Evolutionary conservation across 1,140 invertebrate species (phyloP).

Genomic region (Meloidogyne exigua): DNA sequence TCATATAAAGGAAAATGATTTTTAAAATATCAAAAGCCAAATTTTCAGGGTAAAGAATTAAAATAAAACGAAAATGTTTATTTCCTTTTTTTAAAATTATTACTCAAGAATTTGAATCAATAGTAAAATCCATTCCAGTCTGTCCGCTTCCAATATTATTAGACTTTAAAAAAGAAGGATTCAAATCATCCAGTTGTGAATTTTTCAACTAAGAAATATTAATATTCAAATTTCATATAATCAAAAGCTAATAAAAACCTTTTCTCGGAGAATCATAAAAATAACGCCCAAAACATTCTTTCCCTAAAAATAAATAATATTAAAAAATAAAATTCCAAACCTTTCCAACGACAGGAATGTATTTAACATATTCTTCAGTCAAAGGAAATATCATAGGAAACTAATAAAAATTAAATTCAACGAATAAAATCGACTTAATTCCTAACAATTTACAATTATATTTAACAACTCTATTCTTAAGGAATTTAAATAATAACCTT

Average conservation of each 20-base stretch:
- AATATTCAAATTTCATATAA: background rate
- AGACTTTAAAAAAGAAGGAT: background rate
- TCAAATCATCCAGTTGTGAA: conserved; percentile 16
- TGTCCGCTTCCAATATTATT: background rate
- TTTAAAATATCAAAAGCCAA: too few relatives aligned
- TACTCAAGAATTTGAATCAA: conserved; percentile 27
- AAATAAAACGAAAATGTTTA: too few relatives aligned
- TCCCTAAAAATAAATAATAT: conserved; percentile 13
- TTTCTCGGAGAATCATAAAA: conserved; percentile 50
- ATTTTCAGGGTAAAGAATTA: too few relatives aligned
- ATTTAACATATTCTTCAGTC: conserved; percentile 43
- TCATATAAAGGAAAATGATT: too few relatives aligned
- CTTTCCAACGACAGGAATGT: conserved; percentile 46
- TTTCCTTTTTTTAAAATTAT: background rate
- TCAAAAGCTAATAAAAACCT: conserved; percentile 13
- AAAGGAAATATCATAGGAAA: conserved; percentile 49
- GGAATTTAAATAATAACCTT: conserved; percentile 28
- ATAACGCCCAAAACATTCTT: conserved; percentile 52
- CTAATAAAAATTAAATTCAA: conserved; percentile 17
- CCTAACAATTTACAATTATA: conserved; percentile 6
- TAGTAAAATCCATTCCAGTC: conserved; percentile 9
- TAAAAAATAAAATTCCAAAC: conserved; percentile 19
- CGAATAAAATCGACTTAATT: background rate
- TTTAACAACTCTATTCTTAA: conserved; percentile 22
- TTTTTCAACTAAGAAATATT: conserved; percentile 22